Percentiles rank a stretch among this genome's conserved stretches.
Evolutionary conservation across 2,113 vertebrate species (phyloP).

Genomic region (Gallinago jamesoni): DNA sequence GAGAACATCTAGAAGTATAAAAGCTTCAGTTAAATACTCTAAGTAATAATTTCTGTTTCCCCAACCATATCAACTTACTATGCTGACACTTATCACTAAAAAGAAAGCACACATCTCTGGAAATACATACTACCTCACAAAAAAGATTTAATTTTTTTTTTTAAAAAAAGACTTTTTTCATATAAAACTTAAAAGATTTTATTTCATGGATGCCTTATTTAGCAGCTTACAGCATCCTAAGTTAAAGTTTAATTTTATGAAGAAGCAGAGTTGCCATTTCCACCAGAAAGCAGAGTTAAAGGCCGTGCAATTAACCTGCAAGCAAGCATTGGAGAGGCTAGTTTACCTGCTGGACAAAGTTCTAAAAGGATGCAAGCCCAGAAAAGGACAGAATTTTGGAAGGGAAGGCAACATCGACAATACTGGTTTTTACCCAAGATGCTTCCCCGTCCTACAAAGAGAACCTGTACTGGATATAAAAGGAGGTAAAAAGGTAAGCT

Average conservation of each 20-base stretch:
- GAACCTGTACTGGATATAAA: background rate
- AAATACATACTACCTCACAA: background rate
- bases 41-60: background rate
- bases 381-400: background rate
- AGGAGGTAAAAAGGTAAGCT: slow-evolving; percentile 16
- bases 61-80: background rate
- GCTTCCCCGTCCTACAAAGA: background rate
- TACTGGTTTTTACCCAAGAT: background rate
- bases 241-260: background rate
- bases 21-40: background rate
- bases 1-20: background rate
- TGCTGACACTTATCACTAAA: background rate
- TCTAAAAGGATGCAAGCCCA: slow-evolving; percentile 4
- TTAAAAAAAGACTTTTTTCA: background rate
- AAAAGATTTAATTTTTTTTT: background rate
- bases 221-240: background rate
- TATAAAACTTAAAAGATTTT: background rate
- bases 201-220: background rate
- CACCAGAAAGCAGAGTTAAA: slow-evolving; percentile 19
- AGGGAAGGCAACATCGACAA: background rate
- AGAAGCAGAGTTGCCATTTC: background rate
- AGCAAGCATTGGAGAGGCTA: background rate
- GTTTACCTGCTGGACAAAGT: slow-evolving; percentile 18
- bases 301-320: background rate
- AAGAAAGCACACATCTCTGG: background rate